A percentile compares a stretch with the other conserved stretches of the same genome.
These are phyloP conservation scores for Pachyuromys duprasi DNA, from an alignment of 2,797 vertebrate species.

Conservation along the genomic window DNA sequence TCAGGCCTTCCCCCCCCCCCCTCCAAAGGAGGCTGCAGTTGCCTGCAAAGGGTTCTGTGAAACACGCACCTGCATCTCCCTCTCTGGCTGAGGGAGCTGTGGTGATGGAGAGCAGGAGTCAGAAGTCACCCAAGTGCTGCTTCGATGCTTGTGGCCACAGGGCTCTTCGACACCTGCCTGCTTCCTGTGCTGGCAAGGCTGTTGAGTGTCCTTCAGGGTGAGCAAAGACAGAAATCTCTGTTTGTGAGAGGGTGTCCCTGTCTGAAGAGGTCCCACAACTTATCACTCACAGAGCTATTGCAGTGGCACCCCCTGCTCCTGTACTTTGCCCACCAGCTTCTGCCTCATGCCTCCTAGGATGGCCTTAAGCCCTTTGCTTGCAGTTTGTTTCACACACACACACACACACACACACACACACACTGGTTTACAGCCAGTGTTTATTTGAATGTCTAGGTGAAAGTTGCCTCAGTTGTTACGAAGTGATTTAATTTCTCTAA, in stretches of 20 bases:
- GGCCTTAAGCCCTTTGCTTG: neutral
- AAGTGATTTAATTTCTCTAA: neutral
- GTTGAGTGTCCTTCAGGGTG: neutral
- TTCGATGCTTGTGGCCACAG: neutral
- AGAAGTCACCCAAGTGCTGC: neutral
- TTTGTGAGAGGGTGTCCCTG: accelerated
- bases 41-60: neutral
- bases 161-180: neutral
- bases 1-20: neutral
- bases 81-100: neutral
- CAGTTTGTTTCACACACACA: neutral
- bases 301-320: neutral
- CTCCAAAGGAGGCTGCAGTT: neutral
- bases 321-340: neutral
- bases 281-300: accelerated
- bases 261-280: accelerated
- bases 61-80: neutral
- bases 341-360: too few species aligned
- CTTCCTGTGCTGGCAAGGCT: neutral
- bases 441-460: neutral
- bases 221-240: neutral
- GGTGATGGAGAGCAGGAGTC: neutral
- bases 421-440: neutral
- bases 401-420: too few species aligned
- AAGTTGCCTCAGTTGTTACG: neutral